phyloP scores from a whole-genome alignment of 2,797 vertebrate species.

The Coregonus sp. region DNA sequence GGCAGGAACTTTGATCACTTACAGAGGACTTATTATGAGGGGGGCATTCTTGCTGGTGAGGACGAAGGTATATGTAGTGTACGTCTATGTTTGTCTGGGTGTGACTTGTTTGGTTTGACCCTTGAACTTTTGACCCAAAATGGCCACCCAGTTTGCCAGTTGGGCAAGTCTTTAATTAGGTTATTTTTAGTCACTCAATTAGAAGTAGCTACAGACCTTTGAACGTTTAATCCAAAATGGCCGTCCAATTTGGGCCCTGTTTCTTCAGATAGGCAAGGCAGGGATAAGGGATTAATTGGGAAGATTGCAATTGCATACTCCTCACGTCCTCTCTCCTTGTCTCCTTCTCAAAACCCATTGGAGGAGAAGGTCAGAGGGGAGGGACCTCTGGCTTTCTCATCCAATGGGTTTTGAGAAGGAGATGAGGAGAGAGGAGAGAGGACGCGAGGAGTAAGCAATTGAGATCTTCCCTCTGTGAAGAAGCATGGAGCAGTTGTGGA shows the following conservation, averaged over 20 bases:
- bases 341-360: no score
- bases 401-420: no score
- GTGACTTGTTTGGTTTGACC: slow-evolving; percentile 38
- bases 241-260: background rate
- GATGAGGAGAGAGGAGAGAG: no score
- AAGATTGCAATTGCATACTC: no score
- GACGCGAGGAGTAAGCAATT: no score
- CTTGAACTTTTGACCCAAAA: slow-evolving; percentile 8
- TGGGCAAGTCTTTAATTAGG: no score
- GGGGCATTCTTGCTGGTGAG: slow-evolving; percentile 75
- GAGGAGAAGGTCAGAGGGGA: no score
- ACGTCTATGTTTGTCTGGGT: slow-evolving; percentile 53
- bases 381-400: no score
- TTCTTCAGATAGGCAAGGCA: no score
- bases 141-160: no score
- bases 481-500: background rate
- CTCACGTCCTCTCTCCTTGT: no score
- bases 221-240: background rate
- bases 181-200: background rate
- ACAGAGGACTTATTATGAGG: slow-evolving; percentile 79
- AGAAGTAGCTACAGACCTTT: background rate
- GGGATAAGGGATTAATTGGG: no score
- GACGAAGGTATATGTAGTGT: slow-evolving; percentile 70
- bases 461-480: background rate
- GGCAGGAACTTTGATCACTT: slow-evolving; percentile 77